Evolutionary conservation across 2,113 vertebrate genomes (phyloP).

Genomic region (Alligator sinensis): DNA sequence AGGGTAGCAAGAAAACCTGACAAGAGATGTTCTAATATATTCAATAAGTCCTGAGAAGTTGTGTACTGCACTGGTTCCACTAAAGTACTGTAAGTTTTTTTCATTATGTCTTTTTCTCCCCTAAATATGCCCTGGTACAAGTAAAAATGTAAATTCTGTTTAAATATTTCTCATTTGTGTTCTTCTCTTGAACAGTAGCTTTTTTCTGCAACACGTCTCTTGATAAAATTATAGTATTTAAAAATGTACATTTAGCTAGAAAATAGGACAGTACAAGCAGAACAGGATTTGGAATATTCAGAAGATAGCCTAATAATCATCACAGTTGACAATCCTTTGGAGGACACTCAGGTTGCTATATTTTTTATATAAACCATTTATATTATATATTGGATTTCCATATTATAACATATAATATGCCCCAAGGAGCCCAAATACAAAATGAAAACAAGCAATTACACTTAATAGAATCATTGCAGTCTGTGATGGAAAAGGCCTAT

Average conservation of each 20-base stretch:
- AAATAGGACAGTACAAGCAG: background rate
- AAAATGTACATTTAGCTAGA: background rate
- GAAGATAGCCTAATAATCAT: background rate
- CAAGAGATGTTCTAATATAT: background rate
- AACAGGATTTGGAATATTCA: background rate
- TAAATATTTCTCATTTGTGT: background rate
- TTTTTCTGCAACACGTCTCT: background rate
- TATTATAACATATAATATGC: background rate
- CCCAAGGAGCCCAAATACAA: background rate
- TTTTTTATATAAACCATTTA: constrained; percentile 20
- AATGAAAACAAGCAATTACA: background rate
- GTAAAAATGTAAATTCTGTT: background rate
- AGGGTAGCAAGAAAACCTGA: background rate
- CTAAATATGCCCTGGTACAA: background rate
- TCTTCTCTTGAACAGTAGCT: background rate
- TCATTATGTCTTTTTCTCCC: background rate
- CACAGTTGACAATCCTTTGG: background rate
- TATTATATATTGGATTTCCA: background rate
- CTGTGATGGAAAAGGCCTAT: background rate
- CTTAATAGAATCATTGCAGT: background rate
- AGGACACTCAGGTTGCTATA: background rate
- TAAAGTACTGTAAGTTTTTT: background rate
- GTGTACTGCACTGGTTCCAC: background rate
- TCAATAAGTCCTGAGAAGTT: background rate
- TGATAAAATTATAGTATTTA: background rate